Evolutionary conservation across 2,113 vertebrate species (phyloP).

Genomic region (Xiphophorus hellerii): DNA sequence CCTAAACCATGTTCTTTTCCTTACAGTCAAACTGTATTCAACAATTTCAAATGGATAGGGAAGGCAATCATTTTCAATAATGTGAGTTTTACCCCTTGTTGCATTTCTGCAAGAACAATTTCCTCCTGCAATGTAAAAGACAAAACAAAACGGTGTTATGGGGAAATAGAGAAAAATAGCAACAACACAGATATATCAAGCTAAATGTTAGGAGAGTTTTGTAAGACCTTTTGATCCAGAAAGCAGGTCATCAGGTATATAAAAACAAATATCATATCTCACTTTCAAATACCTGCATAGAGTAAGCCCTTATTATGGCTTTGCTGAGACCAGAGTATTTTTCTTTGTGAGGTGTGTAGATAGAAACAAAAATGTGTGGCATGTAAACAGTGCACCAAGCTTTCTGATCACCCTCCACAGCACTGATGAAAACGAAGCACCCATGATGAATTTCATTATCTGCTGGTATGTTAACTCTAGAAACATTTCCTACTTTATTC

Average conservation of each 20-base stretch:
- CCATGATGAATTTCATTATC: background rate
- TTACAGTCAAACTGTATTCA: constrained; percentile 59
- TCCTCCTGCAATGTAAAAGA: constrained; percentile 51
- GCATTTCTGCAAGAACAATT: constrained; percentile 66
- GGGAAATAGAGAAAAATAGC: background rate
- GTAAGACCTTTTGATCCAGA: background rate
- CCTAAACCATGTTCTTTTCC: constrained; percentile 58
- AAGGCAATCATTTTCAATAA: constrained; percentile 68
- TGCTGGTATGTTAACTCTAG: background rate
- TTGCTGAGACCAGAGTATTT: background rate
- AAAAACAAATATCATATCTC: background rate
- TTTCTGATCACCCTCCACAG: background rate
- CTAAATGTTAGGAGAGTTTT: background rate
- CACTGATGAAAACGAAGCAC: background rate
- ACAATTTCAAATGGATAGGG: constrained; percentile 71
- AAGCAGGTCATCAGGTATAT: background rate
- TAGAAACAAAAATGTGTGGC: background rate
- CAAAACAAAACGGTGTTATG: constrained; percentile 22
- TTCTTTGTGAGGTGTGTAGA: background rate
- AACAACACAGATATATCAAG: background rate
- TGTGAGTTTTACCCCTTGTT: constrained; percentile 32
- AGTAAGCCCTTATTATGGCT: constrained; percentile 1
- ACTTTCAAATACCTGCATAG: background rate
- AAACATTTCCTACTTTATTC: background rate
- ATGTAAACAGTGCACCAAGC: background rate